Base-by-base conservation (phyloP, 2,113 vertebrate genomes). In the Lasiurus cinereus region DNA sequence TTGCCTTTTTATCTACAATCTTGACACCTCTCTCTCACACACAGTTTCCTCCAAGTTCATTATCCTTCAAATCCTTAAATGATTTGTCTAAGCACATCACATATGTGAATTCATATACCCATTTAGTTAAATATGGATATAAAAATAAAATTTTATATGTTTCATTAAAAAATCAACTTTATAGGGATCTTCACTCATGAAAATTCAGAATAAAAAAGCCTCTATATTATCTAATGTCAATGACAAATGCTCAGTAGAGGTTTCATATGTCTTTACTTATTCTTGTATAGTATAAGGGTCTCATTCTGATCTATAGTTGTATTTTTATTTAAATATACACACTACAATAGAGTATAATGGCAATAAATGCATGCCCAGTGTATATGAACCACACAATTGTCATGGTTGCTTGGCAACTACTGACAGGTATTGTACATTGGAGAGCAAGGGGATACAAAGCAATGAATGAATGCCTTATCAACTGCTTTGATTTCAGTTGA, bases 391-490 rank as follows among this genome's bases (percentile, higher is more conserved):
- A 56, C 54, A 33, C 59, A 91, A 67, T 24, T 93, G 59, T 90
- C 86, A 50, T 33, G 31, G 85, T 97, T 82, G 79, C 77, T 94
- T 83, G 91, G 93, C 91, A 97, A 96, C 87, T 67, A 90, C 90
- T 48, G 48, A 70, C 16, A 54, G 36, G 39, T 74, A 91, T 6
- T 14, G 0, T 56, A 54, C 54, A 91, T 13, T 69, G 43, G 31
- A 79, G 13, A 84, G 21, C 46, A 96, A 78, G 18, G 27, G 59
- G 4, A 6, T n/a, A 88, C 66, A 95, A 93, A 97, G 46, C 31
- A 97, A 46, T 90, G 95, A 97, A 94, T 94, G 59, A 88, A 96
- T 97, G 31, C 6, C 83, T 91, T 91, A 94, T 73, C 69, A 96
- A 72, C 46, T 78, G 24, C 54, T 87, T 21, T 80, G 73, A 96